Conservation (phyloP, 1,140 invertebrate genomes). For the Cecropterus lyciades region DNA sequence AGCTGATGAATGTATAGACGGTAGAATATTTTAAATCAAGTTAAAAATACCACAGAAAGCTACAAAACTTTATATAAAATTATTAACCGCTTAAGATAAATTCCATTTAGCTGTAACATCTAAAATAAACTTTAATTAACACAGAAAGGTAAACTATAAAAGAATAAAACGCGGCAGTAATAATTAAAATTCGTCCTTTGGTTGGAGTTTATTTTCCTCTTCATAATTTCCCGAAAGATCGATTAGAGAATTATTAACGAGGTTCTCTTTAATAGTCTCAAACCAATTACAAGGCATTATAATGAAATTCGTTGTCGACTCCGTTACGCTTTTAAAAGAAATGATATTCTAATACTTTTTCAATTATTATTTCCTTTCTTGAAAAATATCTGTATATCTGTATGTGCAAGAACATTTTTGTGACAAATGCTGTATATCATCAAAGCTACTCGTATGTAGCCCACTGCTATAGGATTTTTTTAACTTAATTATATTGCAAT, state of each 20-base stretch:
- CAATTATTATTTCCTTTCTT: neutral
- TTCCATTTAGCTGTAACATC: constrained; percentile 5
- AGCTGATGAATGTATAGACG: too few species aligned
- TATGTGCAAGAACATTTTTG: too few species aligned
- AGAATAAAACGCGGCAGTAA: neutral
- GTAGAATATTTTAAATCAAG: too few species aligned
- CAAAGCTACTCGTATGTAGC: too few species aligned
- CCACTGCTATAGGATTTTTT: too few species aligned
- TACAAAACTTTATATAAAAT: constrained; percentile 10
- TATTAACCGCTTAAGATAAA: neutral
- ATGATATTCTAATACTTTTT: neutral
- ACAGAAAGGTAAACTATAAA: constrained; percentile 14
- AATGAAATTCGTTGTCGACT: constrained; percentile 12
- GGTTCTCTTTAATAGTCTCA: constrained; percentile 13
- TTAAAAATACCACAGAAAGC: neutral
- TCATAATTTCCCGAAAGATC: constrained; percentile 22
- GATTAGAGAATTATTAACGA: constrained; percentile 13
- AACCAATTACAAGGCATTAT: constrained; percentile 17
- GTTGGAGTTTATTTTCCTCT: constrained; percentile 1
- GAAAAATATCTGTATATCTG: too few species aligned
- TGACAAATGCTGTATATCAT: too few species aligned
- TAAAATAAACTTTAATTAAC: constrained; percentile 20
- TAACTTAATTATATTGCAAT: too few species aligned
- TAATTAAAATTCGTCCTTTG: neutral
- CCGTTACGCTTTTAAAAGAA: neutral